Evolutionary conservation across 2,113 vertebrate genomes (phyloP).

Genomic region (Oreochromis spilurus): DNA sequence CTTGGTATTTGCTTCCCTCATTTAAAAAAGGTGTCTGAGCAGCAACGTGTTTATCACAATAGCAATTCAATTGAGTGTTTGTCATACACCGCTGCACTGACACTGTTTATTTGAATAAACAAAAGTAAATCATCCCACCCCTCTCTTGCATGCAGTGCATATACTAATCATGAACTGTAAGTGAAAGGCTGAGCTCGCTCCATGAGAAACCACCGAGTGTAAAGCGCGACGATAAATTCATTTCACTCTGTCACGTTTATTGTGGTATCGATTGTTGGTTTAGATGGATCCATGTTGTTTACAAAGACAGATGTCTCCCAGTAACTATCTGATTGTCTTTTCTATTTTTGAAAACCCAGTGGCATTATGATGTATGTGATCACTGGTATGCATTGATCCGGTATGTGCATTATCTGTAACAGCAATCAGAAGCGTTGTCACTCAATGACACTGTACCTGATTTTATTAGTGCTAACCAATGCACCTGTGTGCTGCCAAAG

Average conservation of each 20-base stretch:
- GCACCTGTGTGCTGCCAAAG: neutral
- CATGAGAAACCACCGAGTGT: neutral
- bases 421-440: conserved; percentile 16
- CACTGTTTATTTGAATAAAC: conserved; percentile 48
- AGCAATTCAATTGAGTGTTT: conserved; percentile 54
- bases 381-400: conserved; percentile 61
- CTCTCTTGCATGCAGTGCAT: neutral
- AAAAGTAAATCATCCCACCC: conserved; percentile 35
- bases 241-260: conserved; percentile 3
- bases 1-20: conserved; percentile 34
- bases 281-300: conserved; percentile 25
- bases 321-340: conserved; percentile 69
- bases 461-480: neutral
- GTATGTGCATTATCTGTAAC: conserved; percentile 18
- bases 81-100: conserved; percentile 46
- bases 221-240: conserved; percentile 11
- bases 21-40: conserved; percentile 22
- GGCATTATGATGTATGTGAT: conserved; percentile 79
- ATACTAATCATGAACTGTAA: conserved; percentile 46
- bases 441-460: neutral
- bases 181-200: conserved; percentile 5
- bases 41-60: conserved; percentile 51
- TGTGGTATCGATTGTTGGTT: conserved; percentile 27
- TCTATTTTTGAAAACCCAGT: conserved; percentile 74
- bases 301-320: conserved; percentile 74